Base-by-base conservation (phyloP, 2,113 vertebrate species). In the Oxyura jamaicensis region DNA sequence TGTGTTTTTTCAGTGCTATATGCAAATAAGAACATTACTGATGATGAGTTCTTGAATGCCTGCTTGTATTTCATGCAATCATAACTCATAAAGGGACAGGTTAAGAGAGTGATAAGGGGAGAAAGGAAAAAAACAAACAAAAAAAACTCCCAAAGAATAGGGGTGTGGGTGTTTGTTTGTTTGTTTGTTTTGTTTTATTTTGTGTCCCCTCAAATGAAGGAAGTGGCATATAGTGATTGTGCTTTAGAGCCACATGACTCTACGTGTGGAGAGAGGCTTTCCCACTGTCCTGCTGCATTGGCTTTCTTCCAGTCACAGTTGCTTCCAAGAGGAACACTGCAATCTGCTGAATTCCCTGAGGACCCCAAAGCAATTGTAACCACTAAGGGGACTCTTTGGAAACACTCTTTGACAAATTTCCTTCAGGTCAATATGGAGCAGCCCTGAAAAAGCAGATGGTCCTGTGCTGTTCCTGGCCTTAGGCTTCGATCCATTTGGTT, bases 221-320 rank as follows among this genome's bases (percentile, higher is more conserved):
- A 22, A 81, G 5, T 67, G 84, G 69, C 10, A 56, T 14, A 78
- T 6, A 36, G 48, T 6, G 39, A 69, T 44, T 48, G 44, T 69
- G 60, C 23, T 28, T 73, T 39, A 29, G 42, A 65, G 69, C 48
- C 62, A 69, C 36, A 10, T 84, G 62, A 41, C 72, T 96, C 77
- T 82, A 46, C 66, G 90, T 2, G 2, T 72, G 53, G 17, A 59
- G 58, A 59, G 83, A 85, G 74, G 55, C 71, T 97, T 97, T 96
- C 96, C 95, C 96, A 96, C 95, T 91, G 80, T 94, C 36, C 50
- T 80, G 66, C 31, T 93, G 8, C 53, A 69, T 44, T 92, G 96
- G 93, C 92, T 92, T 1, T 82, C 67, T 68, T 89, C 91, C 95
- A 93, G 94, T 91, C 42, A 87, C 83, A 94, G 88, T 83, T 81